phyloP scores from a whole-genome alignment of 1,140 invertebrate genomes.

The Drosophila virilis region DNA sequence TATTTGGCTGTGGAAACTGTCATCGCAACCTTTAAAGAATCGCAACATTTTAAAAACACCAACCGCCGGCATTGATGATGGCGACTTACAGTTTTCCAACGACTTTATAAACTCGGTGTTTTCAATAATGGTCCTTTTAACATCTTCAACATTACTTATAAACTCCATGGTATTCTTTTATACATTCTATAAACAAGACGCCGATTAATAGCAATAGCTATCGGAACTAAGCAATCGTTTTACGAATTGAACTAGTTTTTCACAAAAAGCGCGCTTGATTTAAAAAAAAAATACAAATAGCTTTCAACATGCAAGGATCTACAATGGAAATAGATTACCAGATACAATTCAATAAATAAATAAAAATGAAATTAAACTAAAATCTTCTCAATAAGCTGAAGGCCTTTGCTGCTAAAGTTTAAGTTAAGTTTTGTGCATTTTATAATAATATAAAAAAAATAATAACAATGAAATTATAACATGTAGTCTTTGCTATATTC shows the following conservation, averaged over 20 bases:
- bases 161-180: conserved; percentile 1
- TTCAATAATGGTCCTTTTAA: conserved; percentile 23
- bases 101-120: conserved; percentile 11
- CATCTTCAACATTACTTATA: not conserved
- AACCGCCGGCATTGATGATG: too few relatives aligned
- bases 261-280: not conserved
- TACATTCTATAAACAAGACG: not conserved
- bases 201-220: not conserved
- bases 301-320: not conserved
- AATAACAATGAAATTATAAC: too few relatives aligned
- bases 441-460: too few relatives aligned
- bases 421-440: too few relatives aligned
- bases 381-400: too few relatives aligned
- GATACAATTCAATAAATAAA: not conserved
- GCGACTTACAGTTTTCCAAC: conserved; percentile 24
- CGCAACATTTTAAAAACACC: not conserved
- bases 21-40: not conserved
- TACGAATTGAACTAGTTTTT: not conserved
- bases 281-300: not conserved
- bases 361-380: too few relatives aligned
- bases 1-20: not conserved
- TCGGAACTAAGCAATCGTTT: conserved; percentile 5
- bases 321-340: too few relatives aligned
- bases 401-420: too few relatives aligned
- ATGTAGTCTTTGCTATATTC: too few relatives aligned